These are phyloP conservation scores for Pyrocephalus nanus DNA, from an alignment of 2,797 vertebrate genomes.

Conservation along the genomic window DNA sequence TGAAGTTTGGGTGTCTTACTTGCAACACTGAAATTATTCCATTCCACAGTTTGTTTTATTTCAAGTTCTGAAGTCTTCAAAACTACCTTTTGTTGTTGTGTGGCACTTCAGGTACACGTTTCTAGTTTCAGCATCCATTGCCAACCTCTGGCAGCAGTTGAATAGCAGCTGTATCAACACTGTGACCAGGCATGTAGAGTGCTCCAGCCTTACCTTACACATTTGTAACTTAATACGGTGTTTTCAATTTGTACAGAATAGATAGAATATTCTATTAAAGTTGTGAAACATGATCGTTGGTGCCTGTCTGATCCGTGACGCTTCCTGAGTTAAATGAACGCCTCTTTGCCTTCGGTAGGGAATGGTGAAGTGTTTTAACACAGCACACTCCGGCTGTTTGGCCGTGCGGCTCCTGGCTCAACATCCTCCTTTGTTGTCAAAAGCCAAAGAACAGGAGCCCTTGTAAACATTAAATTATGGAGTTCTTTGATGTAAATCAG, in stretches of 20 bases:
- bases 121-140: conserved; percentile 54
- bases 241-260: conserved; percentile 98
- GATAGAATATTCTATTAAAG: conserved; percentile 98
- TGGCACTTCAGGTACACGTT: conserved; percentile 41
- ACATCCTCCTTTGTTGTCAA: background rate
- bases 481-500: background rate
- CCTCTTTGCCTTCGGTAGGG: background rate
- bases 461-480: background rate
- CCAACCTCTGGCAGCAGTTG: conserved; percentile 64
- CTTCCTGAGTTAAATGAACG: background rate
- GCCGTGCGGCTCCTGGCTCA: background rate
- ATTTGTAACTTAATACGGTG: conserved; percentile 91
- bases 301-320: conserved; percentile 45
- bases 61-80: conserved; percentile 54
- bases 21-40: conserved; percentile 46
- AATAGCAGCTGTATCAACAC: conserved; percentile 68
- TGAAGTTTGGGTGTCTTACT: conserved; percentile 40
- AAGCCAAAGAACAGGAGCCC: background rate
- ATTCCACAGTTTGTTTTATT: conserved; percentile 46
- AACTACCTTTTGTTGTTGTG: conserved; percentile 39
- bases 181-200: conserved; percentile 79
- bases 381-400: background rate
- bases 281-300: conserved; percentile 83
- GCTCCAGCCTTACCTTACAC: conserved; percentile 92
- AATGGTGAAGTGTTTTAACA: background rate